A percentile compares a stretch with the other conserved stretches of the same genome.
phyloP scores from a whole-genome alignment of 1,140 invertebrate species.

The Bilobella aurantiaca region DNA sequence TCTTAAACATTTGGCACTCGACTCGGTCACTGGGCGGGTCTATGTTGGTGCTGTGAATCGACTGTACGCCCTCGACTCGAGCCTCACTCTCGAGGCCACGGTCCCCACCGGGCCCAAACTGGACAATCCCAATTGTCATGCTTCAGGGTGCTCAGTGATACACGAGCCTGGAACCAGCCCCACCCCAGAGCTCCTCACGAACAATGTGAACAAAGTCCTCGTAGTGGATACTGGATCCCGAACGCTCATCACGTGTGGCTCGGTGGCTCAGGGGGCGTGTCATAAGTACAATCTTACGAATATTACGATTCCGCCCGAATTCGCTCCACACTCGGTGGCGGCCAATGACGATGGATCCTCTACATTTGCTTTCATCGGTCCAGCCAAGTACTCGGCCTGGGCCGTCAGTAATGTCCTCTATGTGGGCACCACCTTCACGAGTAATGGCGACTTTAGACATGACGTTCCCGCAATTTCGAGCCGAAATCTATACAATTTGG shows the following conservation, averaged over 20 bases:
- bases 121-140: conserved; percentile 78
- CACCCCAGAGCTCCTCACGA: conserved; percentile 47
- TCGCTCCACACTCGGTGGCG: conserved; percentile 67
- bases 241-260: conserved; percentile 76
- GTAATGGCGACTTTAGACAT: conserved; percentile 81
- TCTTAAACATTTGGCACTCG: conserved; percentile 51
- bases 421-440: conserved; percentile 88
- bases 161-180: conserved; percentile 39
- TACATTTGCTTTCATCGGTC: conserved; percentile 88
- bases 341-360: conserved; percentile 84
- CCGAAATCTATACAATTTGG: conserved; percentile 63
- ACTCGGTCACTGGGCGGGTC: conserved; percentile 50
- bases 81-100: conserved; percentile 56
- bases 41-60: conserved; percentile 75
- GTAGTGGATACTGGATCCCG: conserved; percentile 71
- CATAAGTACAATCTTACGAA: conserved; percentile 71
- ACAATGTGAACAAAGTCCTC: conserved; percentile 86
- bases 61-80: conserved; percentile 65
- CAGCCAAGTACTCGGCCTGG: conserved; percentile 68
- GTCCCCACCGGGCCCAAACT: conserved; percentile 63
- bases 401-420: conserved; percentile 71
- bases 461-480: conserved; percentile 86
- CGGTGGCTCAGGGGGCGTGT: conserved; percentile 75
- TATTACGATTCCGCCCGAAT: conserved; percentile 62
- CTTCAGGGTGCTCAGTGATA: conserved; percentile 54